Evolutionary conservation across 2,888 invertebrate species (phyloP).

Genomic region (Pheosia tremula): DNA sequence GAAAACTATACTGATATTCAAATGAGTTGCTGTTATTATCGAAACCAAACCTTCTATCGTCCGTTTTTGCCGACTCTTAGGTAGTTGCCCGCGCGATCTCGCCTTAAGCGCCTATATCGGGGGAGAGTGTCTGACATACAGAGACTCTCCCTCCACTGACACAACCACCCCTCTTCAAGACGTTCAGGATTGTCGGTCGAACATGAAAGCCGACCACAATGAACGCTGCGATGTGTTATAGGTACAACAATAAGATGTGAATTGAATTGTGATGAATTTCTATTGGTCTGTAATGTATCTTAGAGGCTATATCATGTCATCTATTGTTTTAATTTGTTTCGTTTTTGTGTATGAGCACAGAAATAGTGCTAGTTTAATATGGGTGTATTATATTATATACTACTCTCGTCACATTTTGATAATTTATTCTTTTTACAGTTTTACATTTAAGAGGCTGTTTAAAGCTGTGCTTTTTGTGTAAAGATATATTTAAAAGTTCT

Average conservation of each 20-base stretch:
- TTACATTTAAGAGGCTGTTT: no score
- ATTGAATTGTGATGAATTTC: neutral
- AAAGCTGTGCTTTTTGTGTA: no score
- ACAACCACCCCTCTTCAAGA: neutral
- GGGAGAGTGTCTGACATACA: neutral
- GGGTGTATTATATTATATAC: neutral
- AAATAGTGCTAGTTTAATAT: no score
- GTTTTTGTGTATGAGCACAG: neutral
- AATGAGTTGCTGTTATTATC: neutral
- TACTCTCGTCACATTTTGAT: no score
- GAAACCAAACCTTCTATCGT: neutral
- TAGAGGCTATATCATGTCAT: neutral
- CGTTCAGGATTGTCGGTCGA: neutral
- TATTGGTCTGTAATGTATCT: neutral
- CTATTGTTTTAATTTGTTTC: neutral
- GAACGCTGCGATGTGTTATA: neutral
- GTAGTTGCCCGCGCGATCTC: neutral
- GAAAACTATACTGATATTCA: neutral
- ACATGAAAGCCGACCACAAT: constrained; percentile 4
- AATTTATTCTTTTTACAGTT: no score
- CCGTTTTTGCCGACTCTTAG: neutral
- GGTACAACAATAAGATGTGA: neutral
- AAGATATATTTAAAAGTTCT: no score
- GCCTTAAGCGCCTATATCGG: neutral
- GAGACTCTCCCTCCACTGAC: neutral